Base-by-base conservation (phyloP, 2,113 vertebrate genomes). In the Phrynosoma platyrhinos region DNA sequence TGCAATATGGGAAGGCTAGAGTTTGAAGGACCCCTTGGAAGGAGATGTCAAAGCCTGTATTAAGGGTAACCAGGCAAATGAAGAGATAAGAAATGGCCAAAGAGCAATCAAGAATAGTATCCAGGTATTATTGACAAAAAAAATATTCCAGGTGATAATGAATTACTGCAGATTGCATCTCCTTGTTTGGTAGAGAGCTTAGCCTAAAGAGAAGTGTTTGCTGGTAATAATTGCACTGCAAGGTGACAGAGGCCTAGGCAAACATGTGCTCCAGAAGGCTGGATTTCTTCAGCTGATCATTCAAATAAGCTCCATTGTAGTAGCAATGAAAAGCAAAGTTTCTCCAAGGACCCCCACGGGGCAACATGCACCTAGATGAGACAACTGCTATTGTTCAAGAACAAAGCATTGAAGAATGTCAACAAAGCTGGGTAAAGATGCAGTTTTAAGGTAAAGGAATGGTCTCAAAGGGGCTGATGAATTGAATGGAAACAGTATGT, bases 321-420 rank as follows among this genome's bases (percentile, higher is more conserved):
- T 83, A 62, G 58, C 58, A 42, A 12, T 85, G 86, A 90, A 88
- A 94, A 52, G 79, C 55, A 27, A 91, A 84, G 78, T 84, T 92
- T 85, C 86, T 91, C 93, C 79, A 92, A 89, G 83, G 85, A 90
- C 84, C 68, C 80, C 82, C 62, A 71, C 78, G 80, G 58, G 92
- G 77, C 69, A 92, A 68, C 7, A 74, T 81, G 77, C 58, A 90
- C 89, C 83, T 27, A 88, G 13, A 85, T 88, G 90, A 84, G 79
- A 23, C 4, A 8, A 83, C 84, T 90, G 85, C 92, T 91, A 85
- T 82, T 92, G 92, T 91, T 93, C 83, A 77, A 1, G 81, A 89
- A 91, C 79, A 94, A 90, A 94, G 89, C 79, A 89, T n/a, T 91
- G 69, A 87, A 85, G 72, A 92, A 92, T 90, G 87, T 93, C 87